Evolutionary conservation across 2,113 vertebrate species (phyloP), one percentile per base, ranked within the genome.

Genomic region (Eolophus roseicapilla): DNA sequence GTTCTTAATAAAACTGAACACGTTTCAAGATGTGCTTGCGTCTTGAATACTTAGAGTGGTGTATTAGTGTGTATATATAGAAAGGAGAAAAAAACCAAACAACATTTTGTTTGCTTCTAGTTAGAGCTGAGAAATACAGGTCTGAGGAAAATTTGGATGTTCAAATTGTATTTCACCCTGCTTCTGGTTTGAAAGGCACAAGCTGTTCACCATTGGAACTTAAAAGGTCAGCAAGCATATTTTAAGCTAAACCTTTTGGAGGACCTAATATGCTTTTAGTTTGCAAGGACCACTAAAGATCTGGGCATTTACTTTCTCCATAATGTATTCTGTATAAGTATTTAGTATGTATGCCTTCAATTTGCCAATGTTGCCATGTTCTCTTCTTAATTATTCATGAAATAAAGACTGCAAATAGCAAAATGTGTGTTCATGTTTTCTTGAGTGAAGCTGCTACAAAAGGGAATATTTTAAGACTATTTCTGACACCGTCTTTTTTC

Each of bases 291-390:
- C 93, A 92, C 86, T 94, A 80, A 87, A 93, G 80, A 94, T 86
- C 93, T 91, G 93, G 96, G 96, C 95, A 97, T 97, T 96, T 97
- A 78, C 86, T 92, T 96, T 96, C 86, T 96, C 89, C 95, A 89
- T 95, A 35, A 89, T 93, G 88, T 97, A 96, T 94, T 96, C 93
- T 96, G 96, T 96, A 91, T 77, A 78, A 92, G 70, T 97, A 97
- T 97, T 95, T 96, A 96, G 96, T 97, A 91, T 96, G 88, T 96
- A 97, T 80, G 95, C 96, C 95, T 97, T 96, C 93, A 46, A 91
- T 96, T 93, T 96, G 93, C 93, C 88, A 43, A 73, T 94, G 93
- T 97, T 96, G 93, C 96, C 88, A 94, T 95, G 96, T 96, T 95
- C 95, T 95, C 92, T 94, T 95, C 92, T 94, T 93, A 92, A 97